Evolutionary conservation across 2,888 invertebrate species (phyloP), one percentile per base, ranked within the genome.

Genomic region (Cheilosia soror): DNA sequence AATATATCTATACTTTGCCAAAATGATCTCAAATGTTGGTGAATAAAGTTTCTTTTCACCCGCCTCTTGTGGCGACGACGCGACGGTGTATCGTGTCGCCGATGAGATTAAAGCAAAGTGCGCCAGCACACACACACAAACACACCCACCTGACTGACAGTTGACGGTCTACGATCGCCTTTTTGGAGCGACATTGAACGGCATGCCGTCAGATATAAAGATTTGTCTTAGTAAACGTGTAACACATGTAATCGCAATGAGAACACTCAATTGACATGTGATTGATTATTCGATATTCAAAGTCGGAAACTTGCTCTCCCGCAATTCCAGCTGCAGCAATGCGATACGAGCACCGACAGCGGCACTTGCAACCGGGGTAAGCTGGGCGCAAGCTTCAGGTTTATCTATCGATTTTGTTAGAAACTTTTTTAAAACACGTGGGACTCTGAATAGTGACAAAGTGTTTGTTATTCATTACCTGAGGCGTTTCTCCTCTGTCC

Each of bases 201-300:
- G 51, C 78, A 68, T 68, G 62, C 73, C 42, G 57, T 73, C 68
- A 63, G 63, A 37, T 58, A 69, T 55, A 51, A 49, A 62, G 60
- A 83, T 83, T 83, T 78, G 62, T 83, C 57, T 71, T 31, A 11
- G 33, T 15, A 57, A 72, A 77, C 72, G 49, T 55, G 66, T 49
- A 60, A 40, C 66, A 73, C 55, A 37, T 78, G 69, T 71, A 47
- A 72, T 83, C 57, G 77, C 42, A 51, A 15, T 25, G 29, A 60
- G 60, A 62, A 66, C 66, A 58, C 47, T 58, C 40, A 42, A 63
- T 20, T 79, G 78, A 65, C 65, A 31, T 51, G 9, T 65, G 49
- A 72, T 60, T 83, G 77, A 77, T 55, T 44, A 66, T 72, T 49
- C 15, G 7, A 72, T 62, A 66, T 60, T 44, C 31, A 49, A 80